These are phyloP conservation scores for Octodon degus DNA, from an alignment of 2,113 vertebrate genomes.

Conservation along the genomic window DNA sequence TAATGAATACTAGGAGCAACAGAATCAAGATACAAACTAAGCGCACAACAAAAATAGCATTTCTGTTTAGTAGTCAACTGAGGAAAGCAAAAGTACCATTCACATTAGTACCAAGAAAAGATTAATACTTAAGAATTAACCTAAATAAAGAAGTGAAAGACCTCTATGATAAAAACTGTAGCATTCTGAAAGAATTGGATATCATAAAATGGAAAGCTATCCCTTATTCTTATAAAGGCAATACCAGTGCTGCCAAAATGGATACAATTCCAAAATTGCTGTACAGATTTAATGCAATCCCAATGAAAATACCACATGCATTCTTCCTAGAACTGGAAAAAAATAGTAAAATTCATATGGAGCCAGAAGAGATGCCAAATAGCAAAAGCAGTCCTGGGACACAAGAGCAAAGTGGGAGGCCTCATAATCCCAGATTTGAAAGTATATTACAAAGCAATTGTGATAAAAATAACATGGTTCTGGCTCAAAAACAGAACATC, in stretches of 20 bases:
- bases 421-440: not conserved
- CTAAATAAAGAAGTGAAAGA: not conserved
- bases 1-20: not conserved
- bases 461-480: no score
- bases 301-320: not conserved
- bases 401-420: not conserved
- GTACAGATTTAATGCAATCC: not conserved
- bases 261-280: not conserved
- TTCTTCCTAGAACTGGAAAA: not conserved
- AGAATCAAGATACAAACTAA: not conserved
- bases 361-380: not conserved
- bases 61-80: not conserved
- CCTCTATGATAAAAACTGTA: not conserved
- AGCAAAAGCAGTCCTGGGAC: not conserved
- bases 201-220: not conserved
- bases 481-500: no score
- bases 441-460: not conserved
- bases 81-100: not conserved
- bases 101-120: not conserved
- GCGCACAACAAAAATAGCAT: not conserved
- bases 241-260: not conserved
- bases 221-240: not conserved
- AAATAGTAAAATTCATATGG: not conserved
- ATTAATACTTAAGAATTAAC: not conserved
- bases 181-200: not conserved